Conservation (phyloP, 1,140 invertebrate genomes). For the Trachymyrmex cornetzi region DNA sequence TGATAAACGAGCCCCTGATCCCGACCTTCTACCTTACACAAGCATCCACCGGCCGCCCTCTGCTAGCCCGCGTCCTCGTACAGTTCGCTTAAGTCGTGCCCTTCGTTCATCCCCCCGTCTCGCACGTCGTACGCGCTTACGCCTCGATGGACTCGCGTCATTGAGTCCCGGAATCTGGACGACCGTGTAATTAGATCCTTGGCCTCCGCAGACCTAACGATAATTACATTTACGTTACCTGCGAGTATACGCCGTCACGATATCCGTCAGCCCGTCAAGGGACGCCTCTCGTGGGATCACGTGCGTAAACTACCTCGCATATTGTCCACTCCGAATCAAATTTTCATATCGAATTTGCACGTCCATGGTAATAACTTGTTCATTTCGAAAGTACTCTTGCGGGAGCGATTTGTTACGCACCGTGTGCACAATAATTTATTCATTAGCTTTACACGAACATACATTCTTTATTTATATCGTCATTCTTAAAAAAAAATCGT, state of each 20-base stretch:
- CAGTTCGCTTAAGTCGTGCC: constrained; percentile 49
- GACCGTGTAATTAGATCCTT: constrained; percentile 71
- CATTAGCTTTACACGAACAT: background rate
- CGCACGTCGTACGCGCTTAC: constrained; percentile 22
- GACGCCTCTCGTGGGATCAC: constrained; percentile 15
- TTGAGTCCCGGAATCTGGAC: constrained; percentile 58
- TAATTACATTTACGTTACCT: constrained; percentile 73
- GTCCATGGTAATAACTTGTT: constrained; percentile 39
- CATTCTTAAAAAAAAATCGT: background rate
- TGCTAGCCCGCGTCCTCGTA: constrained; percentile 2
- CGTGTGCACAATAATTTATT: background rate
- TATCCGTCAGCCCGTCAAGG: constrained; percentile 13
- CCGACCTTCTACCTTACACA: constrained; percentile 70
- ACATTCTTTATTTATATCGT: background rate
- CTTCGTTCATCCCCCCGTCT: constrained; percentile 4
- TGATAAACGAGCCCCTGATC: constrained; percentile 83
- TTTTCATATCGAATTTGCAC: constrained; percentile 60
- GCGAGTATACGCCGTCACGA: constrained; percentile 39
- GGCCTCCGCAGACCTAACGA: constrained; percentile 48
- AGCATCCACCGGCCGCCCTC: constrained; percentile 15
- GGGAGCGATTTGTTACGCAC: constrained; percentile 19
- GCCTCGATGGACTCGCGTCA: constrained; percentile 56
- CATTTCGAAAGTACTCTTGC: constrained; percentile 36
- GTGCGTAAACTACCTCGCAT: constrained; percentile 31
- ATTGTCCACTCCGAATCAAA: constrained; percentile 53